Evolutionary conservation across 2,113 vertebrate species (phyloP).

Genomic region (Anser brachyrhynchus): DNA sequence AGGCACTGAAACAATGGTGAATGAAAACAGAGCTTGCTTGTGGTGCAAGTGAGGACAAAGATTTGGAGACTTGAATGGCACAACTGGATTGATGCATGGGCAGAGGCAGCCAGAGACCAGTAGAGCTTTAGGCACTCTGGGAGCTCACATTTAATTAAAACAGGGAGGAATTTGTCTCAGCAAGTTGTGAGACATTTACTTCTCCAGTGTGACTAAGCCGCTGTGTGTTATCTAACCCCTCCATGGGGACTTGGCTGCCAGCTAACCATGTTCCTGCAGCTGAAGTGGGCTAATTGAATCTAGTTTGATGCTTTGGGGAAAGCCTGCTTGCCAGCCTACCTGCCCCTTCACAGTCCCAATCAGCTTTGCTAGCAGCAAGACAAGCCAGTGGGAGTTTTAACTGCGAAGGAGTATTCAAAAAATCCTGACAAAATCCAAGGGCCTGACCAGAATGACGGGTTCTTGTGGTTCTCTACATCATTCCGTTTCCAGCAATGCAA

Average conservation of each 20-base stretch:
- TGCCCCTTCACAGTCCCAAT: neutral
- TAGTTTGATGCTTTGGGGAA: neutral
- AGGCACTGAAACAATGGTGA: neutral
- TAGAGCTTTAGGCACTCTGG: neutral
- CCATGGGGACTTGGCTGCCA: neutral
- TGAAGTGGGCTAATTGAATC: neutral
- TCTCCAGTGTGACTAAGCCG: slow-evolving; percentile 1
- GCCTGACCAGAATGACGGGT: neutral
- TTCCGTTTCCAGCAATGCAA: neutral
- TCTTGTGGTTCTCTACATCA: slow-evolving; percentile 5
- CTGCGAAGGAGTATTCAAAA: neutral
- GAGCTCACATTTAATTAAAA: slow-evolving; percentile 34
- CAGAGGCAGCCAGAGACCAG: neutral
- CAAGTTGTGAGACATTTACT: slow-evolving; percentile 44
- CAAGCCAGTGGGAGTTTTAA: neutral
- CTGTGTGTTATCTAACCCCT: neutral
- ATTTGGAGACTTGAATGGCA: slow-evolving; percentile 26
- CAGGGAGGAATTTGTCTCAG: slow-evolving; percentile 43
- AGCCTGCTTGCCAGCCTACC: neutral
- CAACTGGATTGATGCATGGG: neutral
- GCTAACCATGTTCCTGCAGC: neutral
- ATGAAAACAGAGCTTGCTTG: neutral
- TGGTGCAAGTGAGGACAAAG: neutral
- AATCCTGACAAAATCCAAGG: neutral
- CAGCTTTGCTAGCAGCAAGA: neutral